Conservation (phyloP, 2,113 vertebrate species). For the Hyperopisus bebe region DNA sequence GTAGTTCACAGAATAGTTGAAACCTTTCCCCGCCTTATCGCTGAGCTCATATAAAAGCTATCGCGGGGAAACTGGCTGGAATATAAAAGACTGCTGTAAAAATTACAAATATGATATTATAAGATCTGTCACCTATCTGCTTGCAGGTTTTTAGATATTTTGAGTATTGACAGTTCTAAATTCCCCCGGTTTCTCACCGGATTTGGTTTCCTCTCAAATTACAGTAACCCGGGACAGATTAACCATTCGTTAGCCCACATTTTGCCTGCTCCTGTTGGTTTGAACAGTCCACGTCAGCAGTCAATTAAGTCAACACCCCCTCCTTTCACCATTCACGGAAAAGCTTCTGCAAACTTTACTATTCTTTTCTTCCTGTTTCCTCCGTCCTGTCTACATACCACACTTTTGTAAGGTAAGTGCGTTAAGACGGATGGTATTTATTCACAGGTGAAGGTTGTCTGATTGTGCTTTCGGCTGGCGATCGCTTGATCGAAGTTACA, state of each 20-base stretch:
- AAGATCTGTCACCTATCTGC: not conserved
- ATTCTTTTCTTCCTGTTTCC: slow-evolving; percentile 43
- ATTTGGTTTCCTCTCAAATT: slow-evolving; percentile 30
- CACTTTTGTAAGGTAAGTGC: slow-evolving; percentile 34
- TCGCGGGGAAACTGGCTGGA: not conserved
- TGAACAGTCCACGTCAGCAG: slow-evolving; percentile 62
- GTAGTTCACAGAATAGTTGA: not conserved
- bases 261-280: slow-evolving; percentile 37
- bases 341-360: slow-evolving; percentile 13
- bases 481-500: not conserved
- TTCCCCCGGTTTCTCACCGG: not conserved
- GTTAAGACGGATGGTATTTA: not conserved
- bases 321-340: slow-evolving; percentile 20
- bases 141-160: not conserved
- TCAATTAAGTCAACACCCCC: slow-evolving; percentile 29
- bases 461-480: not conserved
- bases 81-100: not conserved
- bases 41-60: not conserved
- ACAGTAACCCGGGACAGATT: slow-evolving; percentile 21
- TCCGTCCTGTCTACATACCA: slow-evolving; percentile 31
- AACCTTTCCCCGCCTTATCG: not conserved
- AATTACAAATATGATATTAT: not conserved
- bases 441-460: not conserved
- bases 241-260: slow-evolving; percentile 38
- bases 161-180: not conserved